These are phyloP conservation scores for Arremon brunneinucha DNA, from an alignment of 2,797 vertebrate genomes.

Conservation along the genomic window DNA sequence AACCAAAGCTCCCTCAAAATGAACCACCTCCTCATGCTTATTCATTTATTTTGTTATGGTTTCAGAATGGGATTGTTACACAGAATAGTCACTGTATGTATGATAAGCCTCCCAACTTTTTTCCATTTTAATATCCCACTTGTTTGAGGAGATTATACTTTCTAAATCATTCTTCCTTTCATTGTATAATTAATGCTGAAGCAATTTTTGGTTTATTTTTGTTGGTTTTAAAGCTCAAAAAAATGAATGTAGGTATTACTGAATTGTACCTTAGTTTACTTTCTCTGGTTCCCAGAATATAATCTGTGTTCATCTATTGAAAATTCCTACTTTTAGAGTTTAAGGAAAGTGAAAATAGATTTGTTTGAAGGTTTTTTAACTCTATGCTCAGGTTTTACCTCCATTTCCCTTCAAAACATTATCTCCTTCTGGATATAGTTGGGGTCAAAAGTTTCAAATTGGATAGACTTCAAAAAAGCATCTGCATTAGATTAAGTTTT, in stretches of 20 bases:
- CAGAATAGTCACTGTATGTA: background rate
- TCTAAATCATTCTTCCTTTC: background rate
- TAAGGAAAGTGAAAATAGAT: background rate
- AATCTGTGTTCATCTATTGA: background rate
- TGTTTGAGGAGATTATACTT: background rate
- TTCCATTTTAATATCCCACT: background rate
- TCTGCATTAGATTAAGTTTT: background rate
- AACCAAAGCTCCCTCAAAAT: background rate
- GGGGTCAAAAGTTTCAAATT: background rate
- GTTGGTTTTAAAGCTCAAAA: background rate
- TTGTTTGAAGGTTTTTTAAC: background rate
- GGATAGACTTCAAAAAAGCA: background rate
- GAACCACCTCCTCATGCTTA: background rate
- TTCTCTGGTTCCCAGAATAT: background rate
- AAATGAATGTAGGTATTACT: background rate
- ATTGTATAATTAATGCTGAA: background rate
- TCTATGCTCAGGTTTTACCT: background rate
- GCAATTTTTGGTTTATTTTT: background rate
- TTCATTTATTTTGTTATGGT: background rate
- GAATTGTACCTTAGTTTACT: background rate
- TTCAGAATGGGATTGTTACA: background rate
- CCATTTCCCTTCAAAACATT: background rate
- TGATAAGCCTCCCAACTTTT: background rate
- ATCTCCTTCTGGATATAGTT: background rate
- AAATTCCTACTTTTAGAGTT: background rate